Base-by-base conservation (phyloP, 2,797 vertebrate genomes). In the Australoheros facetus region DNA sequence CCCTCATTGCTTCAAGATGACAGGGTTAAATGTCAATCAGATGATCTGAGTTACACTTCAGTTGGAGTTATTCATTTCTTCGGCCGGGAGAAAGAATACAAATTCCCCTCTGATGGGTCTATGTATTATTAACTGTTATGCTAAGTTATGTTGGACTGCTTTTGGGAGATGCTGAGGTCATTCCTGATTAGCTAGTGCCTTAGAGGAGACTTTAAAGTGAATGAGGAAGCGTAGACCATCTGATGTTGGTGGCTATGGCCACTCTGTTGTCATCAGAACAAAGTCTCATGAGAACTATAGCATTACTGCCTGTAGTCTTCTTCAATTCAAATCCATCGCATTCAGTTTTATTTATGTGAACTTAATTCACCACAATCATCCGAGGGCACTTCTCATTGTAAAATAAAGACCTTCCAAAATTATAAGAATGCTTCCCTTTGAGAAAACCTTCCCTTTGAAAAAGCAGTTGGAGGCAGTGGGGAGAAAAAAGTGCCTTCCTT, bases 1-100 rank as follows among this genome's bases (percentile, higher is more conserved):
- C 80, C 79, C 78, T 81, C 75, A 83, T 87, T 48, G 86, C 90
- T 85, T 83, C 70, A 75, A 86, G 91, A 91, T 78, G 91, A 95
- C 86, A 75, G 93, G 94, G 93, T 95, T 95, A 95, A 96, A 93
- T 93, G 93, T 95, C 95, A 94, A 94, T 95, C 94, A 94, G 86
- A 93, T 75, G 89, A 94, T 93, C 88, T 91, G 88, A 94, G 93
- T 87, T 71, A 45, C 86, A 91, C 92, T 93, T 94, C 91, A 94
- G 81, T 93, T 80, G 83, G 90, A 94, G 89, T 94, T 93, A 93
- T 94, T 94, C 85, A 94, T 94, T 89, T 87, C 82, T 92, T 73
- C 66, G 72, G 45, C 74, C 53, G 55, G 80, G 81, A 81, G 83
- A 90, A 88, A 87, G 92, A 93, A 91, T 88, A 91, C 87, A 89